phyloP scores from a whole-genome alignment of 2,113 vertebrate genomes.

The Ameiurus melas region DNA sequence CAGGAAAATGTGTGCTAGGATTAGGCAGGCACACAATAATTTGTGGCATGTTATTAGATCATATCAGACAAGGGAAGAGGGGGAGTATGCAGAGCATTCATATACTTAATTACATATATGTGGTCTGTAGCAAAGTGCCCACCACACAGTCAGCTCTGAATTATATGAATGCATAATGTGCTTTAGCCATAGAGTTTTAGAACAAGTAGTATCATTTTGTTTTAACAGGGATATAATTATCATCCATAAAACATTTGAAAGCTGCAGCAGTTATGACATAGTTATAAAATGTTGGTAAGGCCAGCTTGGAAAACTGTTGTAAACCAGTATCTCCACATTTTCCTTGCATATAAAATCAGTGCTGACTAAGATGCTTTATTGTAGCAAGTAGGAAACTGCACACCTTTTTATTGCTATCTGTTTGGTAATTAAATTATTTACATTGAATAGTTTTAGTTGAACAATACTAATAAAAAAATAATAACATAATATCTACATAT shows the following conservation, averaged over 20 bases:
- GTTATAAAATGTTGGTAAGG: conserved; percentile 12
- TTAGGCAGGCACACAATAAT: conserved; percentile 58
- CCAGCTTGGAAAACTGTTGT: not conserved
- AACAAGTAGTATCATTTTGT: conserved; percentile 43
- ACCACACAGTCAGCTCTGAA: conserved; percentile 42
- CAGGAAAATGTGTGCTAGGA: conserved; percentile 57
- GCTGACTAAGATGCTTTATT: not conserved
- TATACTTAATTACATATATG: conserved; percentile 55
- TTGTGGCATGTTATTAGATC: conserved; percentile 62
- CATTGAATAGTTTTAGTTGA: not conserved
- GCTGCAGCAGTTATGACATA: conserved; percentile 27
- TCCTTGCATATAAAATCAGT: not conserved
- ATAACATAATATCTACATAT: too few species aligned
- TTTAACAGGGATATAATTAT: conserved; percentile 28
- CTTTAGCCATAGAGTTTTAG: conserved; percentile 32
- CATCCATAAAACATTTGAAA: conserved; percentile 38
- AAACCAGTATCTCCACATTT: not conserved
- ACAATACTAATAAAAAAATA: not conserved
- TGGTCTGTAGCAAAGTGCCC: conserved; percentile 38
- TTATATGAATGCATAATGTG: conserved; percentile 52
- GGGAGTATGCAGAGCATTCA: conserved; percentile 55
- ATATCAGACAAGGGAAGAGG: conserved; percentile 55
- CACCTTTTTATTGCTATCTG: not conserved
- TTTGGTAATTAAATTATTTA: not conserved
- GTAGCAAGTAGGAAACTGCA: not conserved